A percentile compares a stretch with the other conserved stretches of the same genome.
Conservation (phyloP, 2,113 vertebrate genomes). For the Hyperoodon ampullatus region DNA sequence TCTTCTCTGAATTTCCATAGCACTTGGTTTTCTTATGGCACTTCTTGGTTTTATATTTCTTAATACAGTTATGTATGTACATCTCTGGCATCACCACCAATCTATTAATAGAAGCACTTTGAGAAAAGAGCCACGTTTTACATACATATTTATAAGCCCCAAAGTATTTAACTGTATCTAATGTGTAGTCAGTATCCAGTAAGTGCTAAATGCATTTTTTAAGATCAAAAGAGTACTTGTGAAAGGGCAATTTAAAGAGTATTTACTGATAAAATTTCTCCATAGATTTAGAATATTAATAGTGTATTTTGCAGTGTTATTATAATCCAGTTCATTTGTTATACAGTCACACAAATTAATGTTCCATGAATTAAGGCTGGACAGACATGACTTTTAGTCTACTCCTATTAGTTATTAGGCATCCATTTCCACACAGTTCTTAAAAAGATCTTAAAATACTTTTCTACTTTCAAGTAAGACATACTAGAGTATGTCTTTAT, state of each 20-base stretch:
- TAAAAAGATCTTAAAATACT: not conserved
- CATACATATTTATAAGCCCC: not conserved
- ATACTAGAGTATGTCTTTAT: not conserved
- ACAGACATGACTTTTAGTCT: not conserved
- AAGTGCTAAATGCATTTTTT: not conserved
- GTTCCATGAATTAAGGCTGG: not conserved
- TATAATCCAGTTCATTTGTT: not conserved
- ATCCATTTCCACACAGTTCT: not conserved
- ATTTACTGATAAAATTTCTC: not conserved
- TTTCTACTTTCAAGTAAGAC: not conserved
- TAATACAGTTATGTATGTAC: not conserved
- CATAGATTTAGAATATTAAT: not conserved
- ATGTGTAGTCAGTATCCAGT: not conserved
- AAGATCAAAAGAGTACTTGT: not conserved
- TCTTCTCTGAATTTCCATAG: not conserved
- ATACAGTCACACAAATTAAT: not conserved
- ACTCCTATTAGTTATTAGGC: not conserved
- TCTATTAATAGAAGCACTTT: not conserved
- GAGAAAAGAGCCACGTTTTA: not conserved
- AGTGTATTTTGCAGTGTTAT: not conserved
- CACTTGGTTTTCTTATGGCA: not conserved
- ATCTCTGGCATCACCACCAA: not conserved
- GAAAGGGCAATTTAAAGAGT: not conserved
- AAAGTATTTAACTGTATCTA: not conserved
- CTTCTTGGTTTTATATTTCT: not conserved